These are phyloP conservation scores for Thalassarche chlororhynchos DNA, from an alignment of 2,113 vertebrate genomes.

Conservation along the genomic window DNA sequence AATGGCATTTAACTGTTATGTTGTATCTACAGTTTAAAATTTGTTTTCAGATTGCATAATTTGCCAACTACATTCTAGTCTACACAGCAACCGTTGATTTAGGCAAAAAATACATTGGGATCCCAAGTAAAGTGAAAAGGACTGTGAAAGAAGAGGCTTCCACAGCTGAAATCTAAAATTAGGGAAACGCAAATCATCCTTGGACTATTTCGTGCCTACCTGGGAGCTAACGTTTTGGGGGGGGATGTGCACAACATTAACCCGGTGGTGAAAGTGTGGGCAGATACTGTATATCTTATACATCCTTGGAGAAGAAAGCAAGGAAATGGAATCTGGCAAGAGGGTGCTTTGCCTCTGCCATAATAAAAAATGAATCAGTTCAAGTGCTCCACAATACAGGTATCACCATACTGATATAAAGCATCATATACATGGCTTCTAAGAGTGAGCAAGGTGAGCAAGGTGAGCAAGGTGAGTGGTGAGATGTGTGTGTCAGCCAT, in stretches of 20 bases:
- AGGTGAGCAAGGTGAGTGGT: not conserved
- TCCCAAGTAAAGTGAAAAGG: not conserved
- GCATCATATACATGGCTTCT: not conserved
- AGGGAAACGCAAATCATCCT: not conserved
- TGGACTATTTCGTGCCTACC: not conserved
- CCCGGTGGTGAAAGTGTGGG: not conserved
- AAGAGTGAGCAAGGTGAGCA: not conserved
- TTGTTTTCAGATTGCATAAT: not conserved
- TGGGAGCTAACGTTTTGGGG: not conserved
- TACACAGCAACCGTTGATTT: not conserved
- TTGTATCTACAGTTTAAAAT: not conserved
- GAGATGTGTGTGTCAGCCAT: not conserved
- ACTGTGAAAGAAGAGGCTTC: not conserved
- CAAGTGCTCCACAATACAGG: not conserved
- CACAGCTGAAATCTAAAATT: not conserved
- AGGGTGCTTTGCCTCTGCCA: not conserved
- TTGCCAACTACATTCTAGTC: not conserved
- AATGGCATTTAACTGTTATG: not conserved
- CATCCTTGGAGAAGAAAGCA: not conserved
- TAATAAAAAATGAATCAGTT: not conserved
- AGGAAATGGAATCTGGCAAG: not conserved
- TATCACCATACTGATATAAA: not conserved
- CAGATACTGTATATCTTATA: not conserved
- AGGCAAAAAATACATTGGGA: not conserved
- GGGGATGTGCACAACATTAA: not conserved